Conservation (phyloP, 1,140 invertebrate species). For the Chironomus tepperi region DNA sequence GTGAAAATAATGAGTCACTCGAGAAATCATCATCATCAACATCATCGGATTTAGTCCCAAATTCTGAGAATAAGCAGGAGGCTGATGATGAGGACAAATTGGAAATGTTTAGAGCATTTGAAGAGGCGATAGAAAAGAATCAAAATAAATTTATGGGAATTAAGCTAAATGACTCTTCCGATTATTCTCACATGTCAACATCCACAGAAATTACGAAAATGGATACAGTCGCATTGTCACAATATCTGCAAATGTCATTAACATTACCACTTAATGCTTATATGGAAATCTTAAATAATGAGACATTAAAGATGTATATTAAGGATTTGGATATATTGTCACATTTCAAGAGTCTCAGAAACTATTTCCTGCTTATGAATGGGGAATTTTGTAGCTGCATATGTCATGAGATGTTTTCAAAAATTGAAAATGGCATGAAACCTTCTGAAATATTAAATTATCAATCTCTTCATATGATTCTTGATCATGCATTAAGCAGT, state of each 20-base stretch:
- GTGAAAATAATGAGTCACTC: not conserved
- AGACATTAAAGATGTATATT: constrained; percentile 59
- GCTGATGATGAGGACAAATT: constrained; percentile 1
- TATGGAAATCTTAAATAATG: constrained; percentile 56
- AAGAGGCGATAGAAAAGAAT: constrained; percentile 28
- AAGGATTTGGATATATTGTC: constrained; percentile 55
- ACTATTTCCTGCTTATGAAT: constrained; percentile 66
- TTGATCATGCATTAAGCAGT: constrained; percentile 51
- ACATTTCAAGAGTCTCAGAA: constrained; percentile 58
- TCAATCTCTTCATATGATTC: constrained; percentile 52
- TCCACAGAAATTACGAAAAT: constrained; percentile 33
- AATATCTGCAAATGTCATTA: constrained; percentile 56
- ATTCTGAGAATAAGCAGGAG: not conserved
- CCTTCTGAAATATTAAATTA: constrained; percentile 60
- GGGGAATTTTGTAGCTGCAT: constrained; percentile 64
- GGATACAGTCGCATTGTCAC: constrained; percentile 47
- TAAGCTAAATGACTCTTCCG: constrained; percentile 18
- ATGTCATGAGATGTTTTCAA: constrained; percentile 53
- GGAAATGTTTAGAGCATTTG: constrained; percentile 27
- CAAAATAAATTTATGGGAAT: constrained; percentile 19
- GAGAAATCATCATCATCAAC: constrained; percentile 6
- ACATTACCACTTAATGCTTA: constrained; percentile 57
- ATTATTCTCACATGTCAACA: not conserved
- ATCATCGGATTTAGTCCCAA: not conserved
- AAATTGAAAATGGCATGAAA: constrained; percentile 49